Percentiles rank a stretch among this genome's conserved stretches.
These are phyloP conservation scores for Diabrotica undecimpunctata DNA, from an alignment of 1,140 invertebrate genomes.

Conservation along the genomic window DNA sequence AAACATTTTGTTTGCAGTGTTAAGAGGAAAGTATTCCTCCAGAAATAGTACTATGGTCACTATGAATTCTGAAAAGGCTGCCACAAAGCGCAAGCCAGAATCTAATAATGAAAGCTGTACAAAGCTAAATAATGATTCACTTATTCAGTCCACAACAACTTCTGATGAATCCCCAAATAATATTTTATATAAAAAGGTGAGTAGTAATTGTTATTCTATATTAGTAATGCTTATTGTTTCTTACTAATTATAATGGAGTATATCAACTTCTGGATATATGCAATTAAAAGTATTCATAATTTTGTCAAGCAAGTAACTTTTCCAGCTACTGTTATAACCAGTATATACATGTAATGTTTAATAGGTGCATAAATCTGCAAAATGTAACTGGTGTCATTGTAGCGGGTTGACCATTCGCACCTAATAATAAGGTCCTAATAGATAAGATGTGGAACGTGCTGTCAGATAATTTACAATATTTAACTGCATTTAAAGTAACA, in stretches of 20 bases:
- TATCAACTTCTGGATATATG: too few species aligned
- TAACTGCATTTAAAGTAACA: too few species aligned
- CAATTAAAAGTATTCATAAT: too few species aligned
- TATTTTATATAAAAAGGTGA: slow-evolving; percentile 61
- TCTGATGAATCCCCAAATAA: slow-evolving; percentile 57
- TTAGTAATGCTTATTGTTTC: background rate
- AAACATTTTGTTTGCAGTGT: slow-evolving; percentile 8
- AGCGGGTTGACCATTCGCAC: too few species aligned
- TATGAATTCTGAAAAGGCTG: slow-evolving; percentile 54
- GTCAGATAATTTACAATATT: too few species aligned
- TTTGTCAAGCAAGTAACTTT: too few species aligned
- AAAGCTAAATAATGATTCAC: slow-evolving; percentile 38
- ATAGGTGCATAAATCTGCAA: too few species aligned
- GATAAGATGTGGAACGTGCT: too few species aligned
- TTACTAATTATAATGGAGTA: background rate
- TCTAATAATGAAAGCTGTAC: slow-evolving; percentile 43
- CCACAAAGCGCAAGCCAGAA: slow-evolving; percentile 48
- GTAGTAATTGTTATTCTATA: background rate
- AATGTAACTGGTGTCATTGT: too few species aligned
- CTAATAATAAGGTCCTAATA: too few species aligned
- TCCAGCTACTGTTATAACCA: too few species aligned
- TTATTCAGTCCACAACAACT: slow-evolving; percentile 32
- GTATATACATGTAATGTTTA: too few species aligned
- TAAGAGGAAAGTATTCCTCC: slow-evolving; percentile 39
- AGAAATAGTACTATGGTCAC: slow-evolving; percentile 50